A percentile compares a stretch with the other conserved stretches of the same genome.
phyloP scores from a whole-genome alignment of 1,140 invertebrate genomes.

The Drosophila bocqueti region DNA sequence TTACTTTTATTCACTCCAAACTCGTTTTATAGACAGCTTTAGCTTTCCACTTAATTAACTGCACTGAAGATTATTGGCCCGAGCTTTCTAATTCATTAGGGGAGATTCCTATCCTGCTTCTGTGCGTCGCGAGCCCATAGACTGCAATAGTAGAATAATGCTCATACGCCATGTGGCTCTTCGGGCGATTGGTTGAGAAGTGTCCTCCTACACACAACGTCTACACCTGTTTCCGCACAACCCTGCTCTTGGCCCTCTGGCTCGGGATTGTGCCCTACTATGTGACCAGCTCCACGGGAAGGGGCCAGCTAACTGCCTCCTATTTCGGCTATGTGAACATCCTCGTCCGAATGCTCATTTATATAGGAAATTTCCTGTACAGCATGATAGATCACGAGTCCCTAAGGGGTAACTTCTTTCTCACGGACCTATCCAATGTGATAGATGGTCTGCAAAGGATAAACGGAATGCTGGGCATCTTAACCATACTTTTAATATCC shows the following conservation, averaged over 20 bases:
- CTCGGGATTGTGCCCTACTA: slow-evolving; percentile 63
- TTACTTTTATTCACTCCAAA: background rate
- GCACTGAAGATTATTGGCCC: background rate
- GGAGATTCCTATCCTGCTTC: slow-evolving; percentile 10
- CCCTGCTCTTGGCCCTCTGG: slow-evolving; percentile 37
- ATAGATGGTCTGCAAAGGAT: slow-evolving; percentile 60
- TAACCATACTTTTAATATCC: slow-evolving; percentile 13
- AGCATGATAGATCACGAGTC: slow-evolving; percentile 13
- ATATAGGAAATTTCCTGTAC: slow-evolving; percentile 28
- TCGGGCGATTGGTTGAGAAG: slow-evolving; percentile 32
- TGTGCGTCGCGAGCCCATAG: too few species aligned
- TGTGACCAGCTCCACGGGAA: slow-evolving; percentile 18
- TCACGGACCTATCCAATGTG: slow-evolving; percentile 39
- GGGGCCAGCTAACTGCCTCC: slow-evolving; percentile 12
- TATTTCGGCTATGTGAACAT: slow-evolving; percentile 43
- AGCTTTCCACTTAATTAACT: slow-evolving; percentile 27
- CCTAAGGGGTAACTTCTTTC: slow-evolving; percentile 34
- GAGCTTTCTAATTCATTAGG: slow-evolving; percentile 20
- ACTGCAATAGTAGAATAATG: background rate
- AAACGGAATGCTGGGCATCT: slow-evolving; percentile 55
- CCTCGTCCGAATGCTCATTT: slow-evolving; percentile 34
- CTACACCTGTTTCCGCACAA: slow-evolving; percentile 55
- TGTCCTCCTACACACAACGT: slow-evolving; percentile 40
- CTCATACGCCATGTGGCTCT: slow-evolving; percentile 69
- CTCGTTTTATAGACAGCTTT: background rate